Conservation (phyloP, 2,888 invertebrate genomes). For the Scrobipalpa atriplicella region DNA sequence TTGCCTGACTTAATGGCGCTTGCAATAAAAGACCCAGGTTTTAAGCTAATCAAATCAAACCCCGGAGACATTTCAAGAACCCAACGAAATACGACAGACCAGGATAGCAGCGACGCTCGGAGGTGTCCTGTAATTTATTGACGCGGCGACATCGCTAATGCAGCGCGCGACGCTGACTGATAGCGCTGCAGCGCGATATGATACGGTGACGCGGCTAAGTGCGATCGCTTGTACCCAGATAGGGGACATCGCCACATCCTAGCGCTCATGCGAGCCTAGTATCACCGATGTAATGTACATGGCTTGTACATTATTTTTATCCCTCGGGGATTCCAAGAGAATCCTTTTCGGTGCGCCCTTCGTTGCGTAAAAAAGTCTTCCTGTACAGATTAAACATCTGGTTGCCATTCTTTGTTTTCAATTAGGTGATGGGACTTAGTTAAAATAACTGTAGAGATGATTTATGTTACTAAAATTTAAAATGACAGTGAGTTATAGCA, state of each 20-base stretch:
- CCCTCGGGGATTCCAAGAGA: slow-evolving; percentile 42
- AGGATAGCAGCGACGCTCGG: slow-evolving; percentile 59
- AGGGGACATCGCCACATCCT: slow-evolving; percentile 51
- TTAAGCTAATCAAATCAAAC: background rate
- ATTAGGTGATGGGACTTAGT: slow-evolving; percentile 5
- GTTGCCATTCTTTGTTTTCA: slow-evolving; percentile 12
- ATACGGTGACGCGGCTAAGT: slow-evolving; percentile 76
- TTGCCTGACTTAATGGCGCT: too few species aligned
- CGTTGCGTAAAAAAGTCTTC: background rate
- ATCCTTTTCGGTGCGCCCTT: slow-evolving; percentile 14
- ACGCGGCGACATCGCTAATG: slow-evolving; percentile 75
- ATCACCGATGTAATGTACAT: slow-evolving; percentile 40
- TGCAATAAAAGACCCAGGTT: background rate
- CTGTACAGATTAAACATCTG: slow-evolving; percentile 14
- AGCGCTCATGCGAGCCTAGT: slow-evolving; percentile 55
- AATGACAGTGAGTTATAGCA: background rate
- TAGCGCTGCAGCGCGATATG: slow-evolving; percentile 75
- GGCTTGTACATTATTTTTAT: slow-evolving; percentile 55
- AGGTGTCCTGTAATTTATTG: slow-evolving; percentile 75
- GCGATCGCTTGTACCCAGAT: slow-evolving; percentile 80
- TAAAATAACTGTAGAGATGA: slow-evolving; percentile 4
- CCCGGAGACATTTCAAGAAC: slow-evolving; percentile 1
- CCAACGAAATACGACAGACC: slow-evolving; percentile 42
- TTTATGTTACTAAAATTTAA: background rate
- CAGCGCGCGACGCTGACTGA: slow-evolving; percentile 77